phyloP scores from a whole-genome alignment of 2,797 vertebrate genomes.

The Gallinago stenura region DNA sequence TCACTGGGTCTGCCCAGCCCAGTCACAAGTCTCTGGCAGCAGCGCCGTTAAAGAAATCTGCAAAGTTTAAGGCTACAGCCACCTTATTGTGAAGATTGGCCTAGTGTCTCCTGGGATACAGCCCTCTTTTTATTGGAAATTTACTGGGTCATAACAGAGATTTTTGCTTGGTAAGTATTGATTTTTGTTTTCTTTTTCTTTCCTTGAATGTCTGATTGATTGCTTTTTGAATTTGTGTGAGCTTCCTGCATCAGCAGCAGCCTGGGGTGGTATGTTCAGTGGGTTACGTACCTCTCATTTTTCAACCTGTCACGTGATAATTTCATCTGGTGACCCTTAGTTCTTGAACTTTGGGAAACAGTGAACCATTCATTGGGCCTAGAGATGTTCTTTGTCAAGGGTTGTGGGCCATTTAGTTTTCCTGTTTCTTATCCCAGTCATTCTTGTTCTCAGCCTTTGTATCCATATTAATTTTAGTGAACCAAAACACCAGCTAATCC shows the following conservation, averaged over 20 bases:
- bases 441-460: background rate
- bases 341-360: background rate
- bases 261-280: background rate
- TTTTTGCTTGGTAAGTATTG: background rate
- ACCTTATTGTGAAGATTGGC: background rate
- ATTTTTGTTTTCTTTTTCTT: background rate
- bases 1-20: background rate
- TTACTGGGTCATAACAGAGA: background rate
- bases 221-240: background rate
- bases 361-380: background rate
- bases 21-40: accelerated
- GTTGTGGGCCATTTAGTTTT: background rate
- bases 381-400: background rate
- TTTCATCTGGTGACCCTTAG: background rate
- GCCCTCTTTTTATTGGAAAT: background rate
- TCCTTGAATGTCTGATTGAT: background rate
- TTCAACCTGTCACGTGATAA: background rate
- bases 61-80: background rate
- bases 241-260: background rate
- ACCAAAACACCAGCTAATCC: background rate
- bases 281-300: background rate
- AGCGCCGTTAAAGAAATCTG: background rate
- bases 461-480: background rate
- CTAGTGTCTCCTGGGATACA: background rate
- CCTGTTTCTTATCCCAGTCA: background rate